Evolutionary conservation across 2,888 invertebrate species (phyloP), one percentile per base, ranked within the genome.

Genomic region (Drosophila prostipennis): DNA sequence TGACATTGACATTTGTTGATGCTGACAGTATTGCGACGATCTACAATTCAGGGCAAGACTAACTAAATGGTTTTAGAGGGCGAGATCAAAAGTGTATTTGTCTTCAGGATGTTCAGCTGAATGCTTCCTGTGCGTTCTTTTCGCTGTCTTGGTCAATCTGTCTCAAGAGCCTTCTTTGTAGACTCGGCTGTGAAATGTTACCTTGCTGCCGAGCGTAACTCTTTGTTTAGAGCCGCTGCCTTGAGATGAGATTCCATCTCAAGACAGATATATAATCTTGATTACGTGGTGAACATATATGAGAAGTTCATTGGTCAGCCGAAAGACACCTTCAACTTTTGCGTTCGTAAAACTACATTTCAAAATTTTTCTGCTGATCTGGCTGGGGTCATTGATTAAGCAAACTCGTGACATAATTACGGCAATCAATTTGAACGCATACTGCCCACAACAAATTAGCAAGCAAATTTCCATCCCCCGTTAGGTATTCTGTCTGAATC

Each of bases 1-100:
- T 89, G 90, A 79, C 89, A 90, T 90, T 89, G 89, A 89, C 85
- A 90, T 87, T 89, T 89, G 87, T 84, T 80, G 74, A 61, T 77
- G 79, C 64, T 72, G 65, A 72, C 63, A 61, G 57, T 72, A 58
- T 65, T 40, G 46, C 54, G 49, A 60, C 29, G 61, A 65, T 67
- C 36, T 51, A 11, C 34, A 8, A 23, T 49, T 37, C 60, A 70
- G 71, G 13, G 16, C 6, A 39, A 45, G n/a, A 39, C 16, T 7
- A 29, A 29, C 29, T 29, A 29, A 6, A 29, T 29, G 7, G 29
- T 48, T 52, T 46, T 11, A 39, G 16, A 32, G 11, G 37, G 39
- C n/a, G 23, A 45, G 32, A 11, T 10, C 13, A 14, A 19, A 29
- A 29, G 7, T 40, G 64, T 6, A 77, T 85, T 85, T 72, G 75